Evolutionary conservation across 2,888 invertebrate genomes (phyloP), one percentile per base, ranked within the genome.

Genomic region (Steinernema scapterisci): DNA sequence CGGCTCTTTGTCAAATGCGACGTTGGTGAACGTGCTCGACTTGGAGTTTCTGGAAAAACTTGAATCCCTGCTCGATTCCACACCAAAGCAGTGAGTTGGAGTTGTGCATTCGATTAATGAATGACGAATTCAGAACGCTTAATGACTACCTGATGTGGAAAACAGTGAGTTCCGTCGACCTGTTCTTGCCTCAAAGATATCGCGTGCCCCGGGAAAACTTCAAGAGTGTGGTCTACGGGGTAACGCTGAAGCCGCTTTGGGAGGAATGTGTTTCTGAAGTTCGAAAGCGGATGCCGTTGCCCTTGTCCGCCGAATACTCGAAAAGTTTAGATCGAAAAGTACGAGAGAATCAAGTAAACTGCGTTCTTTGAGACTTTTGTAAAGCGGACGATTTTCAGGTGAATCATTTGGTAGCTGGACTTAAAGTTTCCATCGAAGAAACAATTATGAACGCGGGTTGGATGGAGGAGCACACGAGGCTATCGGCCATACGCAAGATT

Each of bases 121-220:
- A n/a, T n/a, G 7, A 23, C 25, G 19, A 74, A 27, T 79, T 43
- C 46, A 79, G 82, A 31, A 79, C 82, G 1, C 77, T 85, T 54
- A 80, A 81, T 75, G 83, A 85, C 76, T 85, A 81, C 56, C 31
- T 85, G 51, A 84, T 85, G 84, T 83, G 85, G 84, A 71, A 78
- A 23, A 54, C 83, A n/a, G 77, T 85, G 7, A 76, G 79, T 1
- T 74, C 79, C 16, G 78, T 83, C 21, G 81, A 82, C 70, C 51
- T 77, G 6, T 83, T 83, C 54, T 78, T 85, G n/a, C 84, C 85
- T 0, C 75, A 78, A 1, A 76, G 56, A 13, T 78, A 73, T 56
- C 78, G 78, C 7, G 48, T 46, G 21, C 78, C 76, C 25, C 75
- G 63, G 9, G 73, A 78, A 23, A 51, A 63, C 13, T 48, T 78